These are phyloP conservation scores for Cherax quadricarinatus DNA, from an alignment of 1,140 invertebrate species.

Conservation along the genomic window DNA sequence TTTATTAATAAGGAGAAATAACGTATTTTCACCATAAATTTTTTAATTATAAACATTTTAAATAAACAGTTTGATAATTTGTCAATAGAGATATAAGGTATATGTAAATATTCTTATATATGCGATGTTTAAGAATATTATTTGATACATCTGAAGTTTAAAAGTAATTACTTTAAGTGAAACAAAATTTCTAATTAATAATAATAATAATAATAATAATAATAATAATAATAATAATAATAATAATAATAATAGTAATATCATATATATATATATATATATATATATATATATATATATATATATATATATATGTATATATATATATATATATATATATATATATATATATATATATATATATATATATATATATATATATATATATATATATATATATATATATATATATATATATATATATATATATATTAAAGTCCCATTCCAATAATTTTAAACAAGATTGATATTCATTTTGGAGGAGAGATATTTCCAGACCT, in stretches of 20 bases:
- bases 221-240: too few relatives aligned
- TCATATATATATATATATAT: constrained; percentile 43
- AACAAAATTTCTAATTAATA: neutral
- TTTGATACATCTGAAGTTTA: too few relatives aligned
- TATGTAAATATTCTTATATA: too few relatives aligned
- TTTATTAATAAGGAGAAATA: too few relatives aligned
- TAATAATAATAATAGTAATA: neutral
- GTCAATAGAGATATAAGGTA: too few relatives aligned
- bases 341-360: constrained; percentile 51
- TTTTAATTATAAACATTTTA: too few relatives aligned
- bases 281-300: constrained; percentile 39
- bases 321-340: constrained; percentile 48
- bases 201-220: neutral
- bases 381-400: constrained; percentile 51
- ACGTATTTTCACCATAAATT: too few relatives aligned
- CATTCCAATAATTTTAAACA: neutral
- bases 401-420: constrained; percentile 34
- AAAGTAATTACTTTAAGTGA: neutral
- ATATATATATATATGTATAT: constrained; percentile 46
- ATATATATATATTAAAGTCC: constrained; percentile 36
- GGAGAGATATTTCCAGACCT: neutral
- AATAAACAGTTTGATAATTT: too few relatives aligned
- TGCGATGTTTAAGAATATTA: too few relatives aligned
- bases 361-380: constrained; percentile 18
- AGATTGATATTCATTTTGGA: neutral